These are phyloP conservation scores for Mirounga angustirostris DNA, from an alignment of 2,113 vertebrate species.

Conservation along the genomic window DNA sequence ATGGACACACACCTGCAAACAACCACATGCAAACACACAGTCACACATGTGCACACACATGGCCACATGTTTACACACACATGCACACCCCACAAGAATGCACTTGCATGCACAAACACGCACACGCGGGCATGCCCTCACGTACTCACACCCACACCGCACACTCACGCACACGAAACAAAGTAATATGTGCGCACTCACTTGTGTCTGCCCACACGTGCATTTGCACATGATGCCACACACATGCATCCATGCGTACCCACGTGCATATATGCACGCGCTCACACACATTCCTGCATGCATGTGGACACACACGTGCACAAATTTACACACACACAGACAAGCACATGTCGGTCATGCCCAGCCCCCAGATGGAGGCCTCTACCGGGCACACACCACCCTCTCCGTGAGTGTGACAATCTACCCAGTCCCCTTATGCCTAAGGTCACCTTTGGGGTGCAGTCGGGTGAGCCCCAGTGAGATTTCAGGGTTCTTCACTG, in stretches of 20 bases:
- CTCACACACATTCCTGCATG: neutral
- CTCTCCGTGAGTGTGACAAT: neutral
- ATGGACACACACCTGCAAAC: neutral
- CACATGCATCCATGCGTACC: neutral
- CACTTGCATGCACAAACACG: too few relatives aligned
- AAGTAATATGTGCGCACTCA: rapidly evolving
- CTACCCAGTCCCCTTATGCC: too few relatives aligned
- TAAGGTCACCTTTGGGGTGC: neutral
- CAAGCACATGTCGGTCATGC: neutral
- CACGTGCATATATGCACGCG: neutral
- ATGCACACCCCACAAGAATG: neutral
- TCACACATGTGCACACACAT: neutral
- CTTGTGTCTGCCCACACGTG: neutral
- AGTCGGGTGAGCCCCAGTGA: neutral
- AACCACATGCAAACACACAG: neutral
- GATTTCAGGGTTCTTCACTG: neutral
- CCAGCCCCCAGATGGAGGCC: too few relatives aligned
- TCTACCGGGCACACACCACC: too few relatives aligned
- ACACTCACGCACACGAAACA: too few relatives aligned
- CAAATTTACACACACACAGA: rapidly evolving
- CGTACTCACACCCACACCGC: too few relatives aligned
- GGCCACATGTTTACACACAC: neutral
- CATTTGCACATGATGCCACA: too few relatives aligned
- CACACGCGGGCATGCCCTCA: rapidly evolving
- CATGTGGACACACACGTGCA: too few relatives aligned